Percentiles rank a stretch among this genome's conserved stretches.
Conservation (phyloP, 1,140 invertebrate species). For the Oedothorax gibbosus region DNA sequence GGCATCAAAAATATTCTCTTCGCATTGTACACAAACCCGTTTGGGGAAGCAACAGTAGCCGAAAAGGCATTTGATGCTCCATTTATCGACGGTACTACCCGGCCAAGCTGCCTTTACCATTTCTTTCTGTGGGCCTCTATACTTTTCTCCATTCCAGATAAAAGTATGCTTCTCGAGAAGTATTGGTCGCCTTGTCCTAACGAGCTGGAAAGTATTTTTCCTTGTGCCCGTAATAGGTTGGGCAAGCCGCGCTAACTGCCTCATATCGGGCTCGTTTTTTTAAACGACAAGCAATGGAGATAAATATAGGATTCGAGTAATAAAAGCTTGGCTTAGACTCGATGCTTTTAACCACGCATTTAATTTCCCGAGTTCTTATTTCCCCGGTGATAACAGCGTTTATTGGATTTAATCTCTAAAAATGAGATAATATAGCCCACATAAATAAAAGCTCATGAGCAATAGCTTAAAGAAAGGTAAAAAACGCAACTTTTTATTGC, state of each 20-base stretch:
- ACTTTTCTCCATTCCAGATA: constrained; percentile 52
- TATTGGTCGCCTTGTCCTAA: constrained; percentile 49
- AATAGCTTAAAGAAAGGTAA: neutral
- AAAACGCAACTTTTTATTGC: neutral
- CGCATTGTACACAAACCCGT: constrained; percentile 58
- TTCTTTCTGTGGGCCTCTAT: constrained; percentile 51
- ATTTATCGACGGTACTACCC: constrained; percentile 41
- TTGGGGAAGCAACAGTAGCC: constrained; percentile 58
- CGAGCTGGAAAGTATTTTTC: constrained; percentile 52
- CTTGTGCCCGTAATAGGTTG: constrained; percentile 42
- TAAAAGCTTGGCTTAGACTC: constrained; percentile 18
- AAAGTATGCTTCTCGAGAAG: constrained; percentile 37
- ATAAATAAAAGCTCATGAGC: neutral
- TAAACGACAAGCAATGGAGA: constrained; percentile 18
- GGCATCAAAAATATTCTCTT: constrained; percentile 59
- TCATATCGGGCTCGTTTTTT: constrained; percentile 47
- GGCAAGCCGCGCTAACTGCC: constrained; percentile 36
- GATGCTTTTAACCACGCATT: constrained; percentile 6
- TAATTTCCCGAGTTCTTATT: neutral
- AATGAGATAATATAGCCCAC: neutral
- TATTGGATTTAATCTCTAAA: neutral
- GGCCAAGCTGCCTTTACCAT: constrained; percentile 2
- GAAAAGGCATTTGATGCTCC: constrained; percentile 59
- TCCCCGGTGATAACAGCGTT: neutral
- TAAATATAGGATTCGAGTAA: constrained; percentile 38